Conservation (phyloP, 1,140 invertebrate species). For the Pachyrhynchus sulphureomaculatus region DNA sequence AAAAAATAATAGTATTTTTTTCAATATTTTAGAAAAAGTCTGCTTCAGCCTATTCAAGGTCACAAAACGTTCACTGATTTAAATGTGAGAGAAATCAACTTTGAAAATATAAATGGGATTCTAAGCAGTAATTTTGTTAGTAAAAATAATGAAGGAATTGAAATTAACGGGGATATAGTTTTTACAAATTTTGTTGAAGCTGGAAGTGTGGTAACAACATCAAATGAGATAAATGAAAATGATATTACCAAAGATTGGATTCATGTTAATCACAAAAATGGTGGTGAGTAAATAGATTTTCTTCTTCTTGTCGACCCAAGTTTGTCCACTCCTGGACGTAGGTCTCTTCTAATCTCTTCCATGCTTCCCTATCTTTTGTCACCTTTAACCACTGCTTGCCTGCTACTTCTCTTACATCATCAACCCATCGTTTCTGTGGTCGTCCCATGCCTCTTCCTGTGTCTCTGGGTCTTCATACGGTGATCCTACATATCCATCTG, state of each 20-base stretch:
- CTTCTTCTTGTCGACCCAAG: no score
- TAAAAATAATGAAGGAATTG: slow-evolving; percentile 17
- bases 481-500: no score
- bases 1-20: no score
- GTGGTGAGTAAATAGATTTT: no score
- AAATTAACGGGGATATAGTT: slow-evolving; percentile 34
- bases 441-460: no score
- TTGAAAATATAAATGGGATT: slow-evolving; percentile 39
- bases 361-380: no score
- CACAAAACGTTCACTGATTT: slow-evolving; percentile 39
- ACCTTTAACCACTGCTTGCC: no score
- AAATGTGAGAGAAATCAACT: slow-evolving; percentile 33
- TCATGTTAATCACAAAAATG: neutral
- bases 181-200: slow-evolving; percentile 37
- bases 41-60: slow-evolving; percentile 19
- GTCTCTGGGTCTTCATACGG: no score
- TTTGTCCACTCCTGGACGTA: no score
- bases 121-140: slow-evolving; percentile 17
- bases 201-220: slow-evolving; percentile 31
- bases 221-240: slow-evolving; percentile 12
- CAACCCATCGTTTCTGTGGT: no score
- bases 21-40: slow-evolving; percentile 37
- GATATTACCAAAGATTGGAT: slow-evolving; percentile 1
- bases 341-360: no score
- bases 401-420: no score